Percentiles rank a stretch among this genome's conserved stretches.
These are phyloP conservation scores for Trachemys scripta DNA, from an alignment of 2,113 vertebrate species.

Conservation along the genomic window DNA sequence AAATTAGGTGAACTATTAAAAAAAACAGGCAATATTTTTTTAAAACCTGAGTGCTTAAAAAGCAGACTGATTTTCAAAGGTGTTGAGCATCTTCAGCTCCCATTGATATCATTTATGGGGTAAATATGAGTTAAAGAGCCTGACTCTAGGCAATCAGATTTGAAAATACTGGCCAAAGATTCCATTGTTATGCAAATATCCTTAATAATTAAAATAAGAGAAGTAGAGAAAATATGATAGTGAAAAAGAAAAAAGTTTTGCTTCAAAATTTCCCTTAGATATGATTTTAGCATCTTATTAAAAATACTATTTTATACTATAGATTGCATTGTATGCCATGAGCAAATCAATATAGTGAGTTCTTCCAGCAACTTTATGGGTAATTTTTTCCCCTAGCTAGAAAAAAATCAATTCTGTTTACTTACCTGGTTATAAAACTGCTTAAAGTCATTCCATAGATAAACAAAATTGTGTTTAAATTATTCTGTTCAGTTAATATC, in stretches of 20 bases:
- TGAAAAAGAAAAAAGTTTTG: not conserved
- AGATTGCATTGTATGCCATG: not conserved
- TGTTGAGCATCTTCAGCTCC: not conserved
- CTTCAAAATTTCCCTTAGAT: not conserved
- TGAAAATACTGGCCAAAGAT: not conserved
- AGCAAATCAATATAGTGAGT: not conserved
- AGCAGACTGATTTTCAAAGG: slow-evolving; percentile 1
- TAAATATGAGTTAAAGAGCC: not conserved
- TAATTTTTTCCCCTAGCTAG: not conserved
- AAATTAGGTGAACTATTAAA: not conserved
- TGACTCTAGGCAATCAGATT: not conserved
- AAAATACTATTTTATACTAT: not conserved
- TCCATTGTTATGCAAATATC: not conserved
- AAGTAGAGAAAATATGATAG: not conserved
- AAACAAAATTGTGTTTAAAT: not conserved
- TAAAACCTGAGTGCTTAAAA: not conserved
- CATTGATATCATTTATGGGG: not conserved
- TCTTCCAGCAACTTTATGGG: not conserved
- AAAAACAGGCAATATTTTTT: not conserved
- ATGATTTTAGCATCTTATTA: not conserved
- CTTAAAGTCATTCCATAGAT: not conserved
- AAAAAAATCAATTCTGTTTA: not conserved
- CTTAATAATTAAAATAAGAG: not conserved
- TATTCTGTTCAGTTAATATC: not conserved
- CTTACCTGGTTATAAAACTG: accelerated